A percentile compares a stretch with the other conserved stretches of the same genome.
Evolutionary conservation across 2,888 invertebrate species (phyloP).

Genomic region (Andrena bicolor): DNA sequence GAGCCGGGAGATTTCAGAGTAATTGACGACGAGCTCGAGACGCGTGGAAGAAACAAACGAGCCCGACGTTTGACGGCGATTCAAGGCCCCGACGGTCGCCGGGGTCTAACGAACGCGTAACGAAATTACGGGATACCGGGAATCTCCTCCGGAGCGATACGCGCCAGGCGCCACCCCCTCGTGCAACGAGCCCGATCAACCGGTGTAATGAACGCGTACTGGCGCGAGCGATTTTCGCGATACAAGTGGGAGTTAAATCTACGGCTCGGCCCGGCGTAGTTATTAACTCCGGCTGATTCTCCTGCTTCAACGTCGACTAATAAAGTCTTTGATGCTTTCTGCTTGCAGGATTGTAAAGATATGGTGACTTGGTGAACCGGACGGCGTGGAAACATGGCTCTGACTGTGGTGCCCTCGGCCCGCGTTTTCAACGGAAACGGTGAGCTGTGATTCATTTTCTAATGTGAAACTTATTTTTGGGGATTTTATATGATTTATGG

Average conservation of each 20-base stretch:
- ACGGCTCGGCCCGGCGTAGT: background rate
- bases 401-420: conserved; percentile 80
- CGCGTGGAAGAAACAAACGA: background rate
- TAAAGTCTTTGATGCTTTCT: conserved; percentile 2
- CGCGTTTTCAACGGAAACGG: conserved; percentile 82
- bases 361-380: conserved; percentile 53
- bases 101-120: conserved; percentile 32
- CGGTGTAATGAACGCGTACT: background rate
- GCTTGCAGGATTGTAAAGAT: conserved; percentile 71
- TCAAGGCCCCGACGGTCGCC: conserved; percentile 12
- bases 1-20: conserved; percentile 26
- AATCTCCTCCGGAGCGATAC: conserved; percentile 29
- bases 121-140: conserved; percentile 63
- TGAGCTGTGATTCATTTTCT: conserved; percentile 56
- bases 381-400: conserved; percentile 75
- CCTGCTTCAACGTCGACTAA: background rate
- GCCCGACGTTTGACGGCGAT: conserved; percentile 1
- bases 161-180: background rate
- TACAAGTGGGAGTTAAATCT: background rate
- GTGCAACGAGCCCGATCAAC: background rate
- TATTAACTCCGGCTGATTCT: background rate
- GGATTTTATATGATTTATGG: background rate
- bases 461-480: background rate
- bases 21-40: conserved; percentile 31
- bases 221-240: conserved; percentile 21